Evolutionary conservation across 2,797 vertebrate genomes (phyloP).

Genomic region (Triplophysa yarkandensis): DNA sequence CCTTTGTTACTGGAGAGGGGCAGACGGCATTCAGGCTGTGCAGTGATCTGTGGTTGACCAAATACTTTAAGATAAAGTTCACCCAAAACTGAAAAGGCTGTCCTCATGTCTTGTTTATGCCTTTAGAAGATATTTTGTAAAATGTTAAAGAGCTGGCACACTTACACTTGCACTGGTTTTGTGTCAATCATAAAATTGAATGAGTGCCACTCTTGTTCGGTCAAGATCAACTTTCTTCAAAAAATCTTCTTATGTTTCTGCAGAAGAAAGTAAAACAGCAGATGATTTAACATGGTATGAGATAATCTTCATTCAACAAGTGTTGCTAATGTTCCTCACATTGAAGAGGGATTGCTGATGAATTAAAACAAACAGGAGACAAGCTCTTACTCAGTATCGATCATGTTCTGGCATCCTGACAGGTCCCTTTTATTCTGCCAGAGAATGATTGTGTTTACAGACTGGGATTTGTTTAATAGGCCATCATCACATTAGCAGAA

Average conservation of each 20-base stretch:
- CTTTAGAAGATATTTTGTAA: too few species aligned
- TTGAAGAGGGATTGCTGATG: conserved; percentile 7
- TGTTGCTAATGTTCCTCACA: conserved; percentile 1
- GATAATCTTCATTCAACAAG: conserved; percentile 4
- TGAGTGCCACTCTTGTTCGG: too few species aligned
- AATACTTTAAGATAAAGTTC: too few species aligned
- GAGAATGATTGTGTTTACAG: conserved; percentile 42
- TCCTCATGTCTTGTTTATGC: too few species aligned
- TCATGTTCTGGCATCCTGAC: conserved; percentile 24
- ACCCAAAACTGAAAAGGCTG: too few species aligned
- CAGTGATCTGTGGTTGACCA: background rate
- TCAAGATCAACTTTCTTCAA: too few species aligned
- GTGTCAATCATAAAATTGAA: too few species aligned
- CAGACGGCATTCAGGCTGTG: too few species aligned
- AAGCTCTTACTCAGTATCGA: conserved; percentile 26
- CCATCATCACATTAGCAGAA: conserved; percentile 30
- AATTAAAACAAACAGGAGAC: conserved; percentile 10
- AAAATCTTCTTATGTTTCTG: too few species aligned
- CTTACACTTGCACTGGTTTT: too few species aligned
- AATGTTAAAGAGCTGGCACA: too few species aligned
- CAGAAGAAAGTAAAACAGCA: too few species aligned
- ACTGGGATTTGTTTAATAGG: conserved; percentile 39
- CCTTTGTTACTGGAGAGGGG: background rate
- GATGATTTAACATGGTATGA: background rate
- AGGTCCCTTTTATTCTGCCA: conserved; percentile 8